Base-by-base conservation (phyloP, 2,113 vertebrate species). In the Aviceda subcristata region DNA sequence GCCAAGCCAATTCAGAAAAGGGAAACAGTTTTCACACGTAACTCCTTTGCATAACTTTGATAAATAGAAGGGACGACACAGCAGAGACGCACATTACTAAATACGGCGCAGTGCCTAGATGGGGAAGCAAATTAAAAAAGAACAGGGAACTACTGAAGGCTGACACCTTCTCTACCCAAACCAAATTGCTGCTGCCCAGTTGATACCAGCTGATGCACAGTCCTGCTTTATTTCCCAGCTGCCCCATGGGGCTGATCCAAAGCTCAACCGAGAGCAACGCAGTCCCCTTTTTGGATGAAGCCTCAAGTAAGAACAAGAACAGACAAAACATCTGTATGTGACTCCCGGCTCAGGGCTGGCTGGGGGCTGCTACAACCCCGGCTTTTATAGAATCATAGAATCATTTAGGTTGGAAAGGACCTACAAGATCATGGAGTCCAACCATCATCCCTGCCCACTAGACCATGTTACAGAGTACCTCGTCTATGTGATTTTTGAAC, bases 111-210 rank as follows among this genome's bases (percentile, higher is more conserved):
- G 51, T 32, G 12, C 30, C 59, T 60, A 36, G 34, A 62, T 10
- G 24, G 24, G n/a, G 74, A 97, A 86, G 45, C 64, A 92, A 93
- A 93, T 83, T 64, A 90, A 84, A 93, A 96, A 94, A 66, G 23
- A 93, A 43, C n/a, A 34, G 60, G 77, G 69, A 90, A 66, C 34
- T 19, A 15, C 84, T 85, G 75, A 69, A 94, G 90, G 21, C 23
- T 67, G 75, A 86, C 53, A 46, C 30, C 60, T 68, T 30, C 36
- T 73, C 53, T 74, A 88, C 86, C 12, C n/a, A 92, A 81, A 81
- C 12, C 51, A 78, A 74, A 95, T 46, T 66, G 53, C 43, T 68
- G 17, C 32, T 84, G 83, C 60, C 36, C 55, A 36, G 64, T 17
- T 2, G 5, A 26, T 41, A 69, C 63, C 22, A 46, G 45, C 29